Evolutionary conservation across 2,888 invertebrate genomes (phyloP), one percentile per base, ranked within the genome.

Genomic region (Parnassius glacialis): DNA sequence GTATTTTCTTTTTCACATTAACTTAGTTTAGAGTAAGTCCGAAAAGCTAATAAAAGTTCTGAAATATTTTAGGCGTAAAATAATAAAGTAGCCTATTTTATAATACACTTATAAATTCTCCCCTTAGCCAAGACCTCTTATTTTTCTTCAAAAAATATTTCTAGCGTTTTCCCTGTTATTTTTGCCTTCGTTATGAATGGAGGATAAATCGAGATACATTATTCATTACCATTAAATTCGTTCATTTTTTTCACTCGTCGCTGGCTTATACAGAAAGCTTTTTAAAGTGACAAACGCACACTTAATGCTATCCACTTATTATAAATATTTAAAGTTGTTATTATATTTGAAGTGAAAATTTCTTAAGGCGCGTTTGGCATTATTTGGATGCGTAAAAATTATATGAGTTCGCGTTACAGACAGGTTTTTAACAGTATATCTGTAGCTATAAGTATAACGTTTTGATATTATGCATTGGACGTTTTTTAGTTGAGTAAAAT

Each of bases 151-250:
- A 62, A 58, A 62, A 58, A 57, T 57, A 53, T 58, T 50, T 48
- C 51, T 51, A 45, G 54, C 44, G n/a, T 54, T 58, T 52, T 63
- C 52, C 54, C 52, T 52, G 63, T 63, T 59, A 63, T 59, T 63
- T 59, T 63, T 59, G 54, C 55, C 52, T 59, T 59, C 59, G 63
- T 56, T 59, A 59, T 63, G 59, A 62, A 58, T 62, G 59, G 45
- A 56, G 55, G 55, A 62, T 62, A 63, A 63, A 63, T 59, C 45
- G 59, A 51, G 47, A 63, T 63, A 63, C 59, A 63, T 63, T 59
- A 63, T 63, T 63, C 63, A 63, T 63, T 56, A 59, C 44, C 59
- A 56, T 63, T 59, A 63, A 63, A 63, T 63, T 62, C 57, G 45
- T 54, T 59, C 52, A 34, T 58, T 59, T 62, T n/a, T 52, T 59